Conservation (phyloP, 1,140 invertebrate genomes). For the Danaus plexippus region DNA sequence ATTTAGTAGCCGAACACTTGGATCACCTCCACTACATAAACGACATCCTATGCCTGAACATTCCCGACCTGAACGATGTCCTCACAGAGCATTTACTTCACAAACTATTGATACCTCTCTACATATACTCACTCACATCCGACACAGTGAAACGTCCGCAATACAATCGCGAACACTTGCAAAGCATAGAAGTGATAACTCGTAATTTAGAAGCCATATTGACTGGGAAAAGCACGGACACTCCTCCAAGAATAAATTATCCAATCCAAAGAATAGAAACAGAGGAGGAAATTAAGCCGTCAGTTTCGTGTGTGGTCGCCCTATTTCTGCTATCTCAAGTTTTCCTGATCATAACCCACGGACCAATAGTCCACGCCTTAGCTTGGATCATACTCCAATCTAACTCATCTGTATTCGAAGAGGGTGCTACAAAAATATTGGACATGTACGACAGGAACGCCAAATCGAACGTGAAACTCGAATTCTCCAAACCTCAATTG, state of each 20-base stretch:
- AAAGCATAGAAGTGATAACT: conserved; percentile 73
- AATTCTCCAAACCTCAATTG: conserved; percentile 72
- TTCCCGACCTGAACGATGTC: conserved; percentile 94
- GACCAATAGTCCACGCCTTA: conserved; percentile 88
- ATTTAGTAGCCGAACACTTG: conserved; percentile 96
- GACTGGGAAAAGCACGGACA: conserved; percentile 71
- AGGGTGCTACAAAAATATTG: conserved; percentile 80
- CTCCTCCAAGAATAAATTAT: conserved; percentile 47
- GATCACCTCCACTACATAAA: conserved; percentile 99
- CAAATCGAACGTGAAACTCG: conserved; percentile 66
- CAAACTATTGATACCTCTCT: conserved; percentile 93
- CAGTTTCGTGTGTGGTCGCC: conserved; percentile 90
- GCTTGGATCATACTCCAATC: conserved; percentile 91
- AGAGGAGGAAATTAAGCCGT: conserved; percentile 74
- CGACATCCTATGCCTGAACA: conserved; percentile 94
- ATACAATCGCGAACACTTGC: conserved; percentile 58
- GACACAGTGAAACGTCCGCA: conserved; percentile 41
- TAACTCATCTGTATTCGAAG: conserved; percentile 79
- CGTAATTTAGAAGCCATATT: conserved; percentile 75
- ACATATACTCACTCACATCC: conserved; percentile 90
- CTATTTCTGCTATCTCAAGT: conserved; percentile 95
- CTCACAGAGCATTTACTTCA: conserved; percentile 96
- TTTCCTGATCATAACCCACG: conserved; percentile 94
- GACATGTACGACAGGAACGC: conserved; percentile 78
- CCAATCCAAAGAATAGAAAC: conserved; percentile 52